These are phyloP conservation scores for Astreopora myriophthalma DNA, from an alignment of 64 coral and sea anemone genomes.

Conservation along the genomic window DNA sequence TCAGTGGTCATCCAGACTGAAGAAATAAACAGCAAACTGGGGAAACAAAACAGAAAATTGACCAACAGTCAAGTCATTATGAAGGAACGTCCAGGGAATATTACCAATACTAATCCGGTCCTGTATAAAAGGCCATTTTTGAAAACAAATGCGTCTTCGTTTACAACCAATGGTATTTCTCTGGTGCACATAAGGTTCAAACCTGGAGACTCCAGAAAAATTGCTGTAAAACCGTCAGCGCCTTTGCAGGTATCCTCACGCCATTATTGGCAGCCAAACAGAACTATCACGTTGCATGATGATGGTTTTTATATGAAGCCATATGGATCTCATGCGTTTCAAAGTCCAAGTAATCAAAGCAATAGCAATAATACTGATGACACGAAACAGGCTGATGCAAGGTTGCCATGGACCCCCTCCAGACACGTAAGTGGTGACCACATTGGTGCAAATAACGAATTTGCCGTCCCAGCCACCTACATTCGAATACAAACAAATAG, in stretches of 20 bases:
- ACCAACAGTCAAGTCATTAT: not conserved
- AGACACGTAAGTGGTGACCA: not conserved
- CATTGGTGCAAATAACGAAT: not conserved
- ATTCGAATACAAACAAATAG: not conserved
- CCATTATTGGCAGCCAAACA: not conserved
- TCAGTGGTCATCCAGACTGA: not conserved
- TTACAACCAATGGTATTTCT: not conserved
- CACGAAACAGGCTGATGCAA: not conserved
- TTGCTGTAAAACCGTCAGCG: no score
- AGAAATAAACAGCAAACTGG: not conserved
- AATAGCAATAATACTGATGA: not conserved
- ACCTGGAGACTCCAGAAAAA: not conserved
- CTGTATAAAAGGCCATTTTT: not conserved
- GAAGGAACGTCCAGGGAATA: not conserved
- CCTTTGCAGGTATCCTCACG: not conserved
- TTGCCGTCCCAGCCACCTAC: not conserved
- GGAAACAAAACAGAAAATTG: not conserved
- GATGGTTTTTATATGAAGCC: not conserved
- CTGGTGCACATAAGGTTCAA: not conserved
- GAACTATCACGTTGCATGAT: not conserved
- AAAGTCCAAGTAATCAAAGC: not conserved
- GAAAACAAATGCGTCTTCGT: not conserved
- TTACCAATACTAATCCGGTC: not conserved
- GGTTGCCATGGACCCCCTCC: not conserved
- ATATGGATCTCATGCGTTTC: not conserved